Evolutionary conservation across 37 sponge, comb jelly and placozoan species (phyloP), one percentile per base, ranked within the genome.

Genomic region (Beroe forskalii): DNA sequence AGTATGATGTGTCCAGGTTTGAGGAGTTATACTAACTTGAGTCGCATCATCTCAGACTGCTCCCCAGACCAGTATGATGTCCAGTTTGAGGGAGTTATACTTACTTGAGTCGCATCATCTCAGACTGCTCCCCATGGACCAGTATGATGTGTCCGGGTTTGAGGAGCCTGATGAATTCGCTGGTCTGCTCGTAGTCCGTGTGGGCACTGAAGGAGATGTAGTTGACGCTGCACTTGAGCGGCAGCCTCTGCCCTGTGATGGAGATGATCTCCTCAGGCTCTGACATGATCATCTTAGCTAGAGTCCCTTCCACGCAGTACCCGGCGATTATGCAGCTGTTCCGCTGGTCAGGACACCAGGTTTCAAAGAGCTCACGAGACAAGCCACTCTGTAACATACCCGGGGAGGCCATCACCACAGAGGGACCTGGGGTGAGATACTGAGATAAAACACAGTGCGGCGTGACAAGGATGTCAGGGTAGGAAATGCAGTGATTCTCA

Each of bases 381-480:
- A 98, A 93, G 14, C 99, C 99, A 93, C 99, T 96, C 93, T 98
- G 99, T 94, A 98, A 94, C 99, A 98, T 98, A 0, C 99, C 99
- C 4, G 99, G 99, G 39, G 95, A 96, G 40, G 99, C 99, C 96
- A 98, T 96, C 44, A 98, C 95, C 32, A 98, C 99, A 92, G 95
- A 98, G 0, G 99, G 95, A 86, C 86, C 86, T 80, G 86, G 25
- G 28, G 27, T 17, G 12, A 48, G 6, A n/a, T n/a, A n/a, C n/a
- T n/a, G n/a, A n/a, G n/a, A n/a, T n/a, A n/a, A n/a, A n/a, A n/a
- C n/a, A n/a, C n/a, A n/a, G n/a, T n/a, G n/a, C n/a, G n/a, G n/a
- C n/a, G n/a, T n/a, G n/a, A n/a, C n/a, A n/a, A n/a, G n/a, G n/a
- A n/a, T n/a, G n/a, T n/a, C n/a, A n/a, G n/a, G n/a, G n/a, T n/a